These are phyloP conservation scores for Chrysopa pallens DNA, from an alignment of 1,140 invertebrate species.

Conservation along the genomic window DNA sequence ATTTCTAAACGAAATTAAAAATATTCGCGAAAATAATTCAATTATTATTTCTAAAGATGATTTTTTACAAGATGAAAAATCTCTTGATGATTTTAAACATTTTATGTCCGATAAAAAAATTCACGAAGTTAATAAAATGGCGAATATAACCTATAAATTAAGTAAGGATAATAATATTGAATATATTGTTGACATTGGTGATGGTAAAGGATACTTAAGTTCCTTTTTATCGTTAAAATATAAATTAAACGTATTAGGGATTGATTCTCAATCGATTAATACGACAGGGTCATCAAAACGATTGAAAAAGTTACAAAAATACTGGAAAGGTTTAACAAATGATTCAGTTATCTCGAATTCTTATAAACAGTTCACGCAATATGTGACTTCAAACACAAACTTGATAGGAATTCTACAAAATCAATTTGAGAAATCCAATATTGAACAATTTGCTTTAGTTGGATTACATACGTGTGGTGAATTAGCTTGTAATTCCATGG, in stretches of 20 bases:
- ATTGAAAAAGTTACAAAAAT: constrained; percentile 34
- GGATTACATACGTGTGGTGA: constrained; percentile 85
- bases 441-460: constrained; percentile 31
- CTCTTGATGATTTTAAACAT: constrained; percentile 19
- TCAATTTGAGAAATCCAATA: constrained; percentile 22
- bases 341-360: constrained; percentile 3
- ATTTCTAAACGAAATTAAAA: constrained; percentile 15
- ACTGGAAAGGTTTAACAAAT: constrained; percentile 23
- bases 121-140: constrained; percentile 55
- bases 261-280: constrained; percentile 51
- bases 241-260: constrained; percentile 51
- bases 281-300: constrained; percentile 41
- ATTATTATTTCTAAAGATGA: too few relatives aligned
- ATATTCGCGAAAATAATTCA: too few relatives aligned
- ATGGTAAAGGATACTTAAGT: constrained; percentile 72
- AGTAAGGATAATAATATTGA: constrained; percentile 17
- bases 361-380: constrained; percentile 27
- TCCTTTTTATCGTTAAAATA: constrained; percentile 51
- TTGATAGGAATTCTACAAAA: constrained; percentile 26
- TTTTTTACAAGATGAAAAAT: constrained; percentile 20
- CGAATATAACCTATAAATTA: constrained; percentile 15
- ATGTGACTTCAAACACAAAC: constrained; percentile 28
- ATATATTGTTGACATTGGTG: constrained; percentile 63
- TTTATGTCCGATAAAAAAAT: constrained; percentile 68
- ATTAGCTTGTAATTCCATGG: constrained; percentile 52